Conservation (phyloP, 2,113 vertebrate species). For the Promerops cafer region DNA sequence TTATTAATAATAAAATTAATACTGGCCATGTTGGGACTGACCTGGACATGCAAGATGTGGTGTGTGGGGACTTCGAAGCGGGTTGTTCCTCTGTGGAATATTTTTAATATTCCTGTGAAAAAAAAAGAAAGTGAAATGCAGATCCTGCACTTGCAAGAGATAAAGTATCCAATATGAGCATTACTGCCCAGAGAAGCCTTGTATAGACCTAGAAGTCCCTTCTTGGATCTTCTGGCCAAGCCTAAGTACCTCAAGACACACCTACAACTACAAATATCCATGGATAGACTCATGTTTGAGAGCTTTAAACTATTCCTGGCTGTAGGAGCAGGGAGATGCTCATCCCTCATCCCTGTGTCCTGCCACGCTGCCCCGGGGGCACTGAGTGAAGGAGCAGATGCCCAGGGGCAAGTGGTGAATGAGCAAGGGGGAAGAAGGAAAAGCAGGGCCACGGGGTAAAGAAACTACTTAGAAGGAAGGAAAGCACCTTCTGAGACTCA, state of each 20-base stretch:
- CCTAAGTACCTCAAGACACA: neutral
- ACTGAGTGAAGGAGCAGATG: neutral
- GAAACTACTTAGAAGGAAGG: neutral
- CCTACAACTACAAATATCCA: neutral
- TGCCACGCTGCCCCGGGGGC: accelerated
- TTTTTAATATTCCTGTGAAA: neutral
- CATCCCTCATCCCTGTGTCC: neutral
- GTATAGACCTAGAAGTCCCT: neutral
- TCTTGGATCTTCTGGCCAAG: neutral
- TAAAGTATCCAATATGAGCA: neutral
- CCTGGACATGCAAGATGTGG: neutral
- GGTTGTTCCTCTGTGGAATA: neutral
- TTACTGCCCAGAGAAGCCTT: neutral
- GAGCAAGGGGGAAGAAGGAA: neutral
- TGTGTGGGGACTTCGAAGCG: accelerated
- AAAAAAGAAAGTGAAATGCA: neutral
- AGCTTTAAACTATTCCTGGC: neutral
- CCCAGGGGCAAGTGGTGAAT: neutral
- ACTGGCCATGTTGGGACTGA: neutral
- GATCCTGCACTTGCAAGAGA: neutral
- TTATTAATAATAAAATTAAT: neutral
- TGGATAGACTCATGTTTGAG: neutral
- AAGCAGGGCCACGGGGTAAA: neutral
- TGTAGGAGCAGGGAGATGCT: neutral
- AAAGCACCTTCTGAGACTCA: neutral